Evolutionary conservation across 2,797 vertebrate genomes (phyloP), one percentile per base, ranked within the genome.

Genomic region (Sebastes itinus): DNA sequence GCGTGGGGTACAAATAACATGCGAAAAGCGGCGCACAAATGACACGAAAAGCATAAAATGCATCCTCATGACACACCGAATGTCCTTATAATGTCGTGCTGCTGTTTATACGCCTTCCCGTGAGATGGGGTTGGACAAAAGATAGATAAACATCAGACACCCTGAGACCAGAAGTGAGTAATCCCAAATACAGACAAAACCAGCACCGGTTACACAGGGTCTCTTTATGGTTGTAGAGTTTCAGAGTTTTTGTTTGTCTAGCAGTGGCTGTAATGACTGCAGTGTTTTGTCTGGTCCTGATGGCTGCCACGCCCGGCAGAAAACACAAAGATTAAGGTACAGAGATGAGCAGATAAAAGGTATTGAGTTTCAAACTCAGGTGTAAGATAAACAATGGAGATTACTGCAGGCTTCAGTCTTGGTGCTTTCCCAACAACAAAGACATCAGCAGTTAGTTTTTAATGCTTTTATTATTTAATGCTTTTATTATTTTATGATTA

Each of bases 261-360:
- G 8, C 2, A 8, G 38, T 10, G 8, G 14, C 38, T 42, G 14
- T 42, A 42, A 54, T 55, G 62, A 25, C 14, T 64, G 42, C n/a
- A 1, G 33, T 38, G 30, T 84, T 77, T 72, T 79, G 80, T 82
- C 78, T 89, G 56, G 33, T 75, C 22, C 30, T 67, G 22, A 63
- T 62, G 38, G 61, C 54, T 54, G 54, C 74, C 87, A 84, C 81
- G 5, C 88, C 76, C 25, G 1, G 10, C 65, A 77, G 22, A 78
- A 22, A 83, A 90, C 87, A 89, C 78, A 84, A 14, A 87, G 56
- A 76, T 81, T 61, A 65, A 70, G 23, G 5, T 38, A 28, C 12
- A 55, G 42, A 23, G 38, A 70, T 59, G 16, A 25, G n/a, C 18
- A 25, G 56, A 84, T 76, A 54, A 32, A 32, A 25, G 38, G 46